phyloP scores from a whole-genome alignment of 2,888 invertebrate species.

The Phaonia tiefii region DNA sequence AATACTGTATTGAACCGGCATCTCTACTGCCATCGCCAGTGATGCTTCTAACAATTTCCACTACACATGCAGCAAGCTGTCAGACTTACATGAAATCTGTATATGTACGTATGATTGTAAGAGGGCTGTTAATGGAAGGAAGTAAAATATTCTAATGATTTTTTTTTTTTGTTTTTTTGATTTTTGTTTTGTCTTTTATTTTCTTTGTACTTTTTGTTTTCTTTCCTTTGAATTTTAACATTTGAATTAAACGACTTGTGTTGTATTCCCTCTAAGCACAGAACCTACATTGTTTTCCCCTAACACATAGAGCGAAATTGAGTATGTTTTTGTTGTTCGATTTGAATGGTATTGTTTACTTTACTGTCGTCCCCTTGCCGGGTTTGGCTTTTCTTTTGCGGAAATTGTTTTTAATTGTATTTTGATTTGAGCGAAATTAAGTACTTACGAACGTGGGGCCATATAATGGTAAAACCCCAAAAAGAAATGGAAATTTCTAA shows the following conservation, averaged over 20 bases:
- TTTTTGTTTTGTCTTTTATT: background rate
- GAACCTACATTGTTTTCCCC: background rate
- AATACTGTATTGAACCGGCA: no score
- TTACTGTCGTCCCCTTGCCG: no score
- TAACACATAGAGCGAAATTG: background rate
- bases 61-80: background rate
- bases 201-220: background rate
- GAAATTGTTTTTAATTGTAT: constrained; percentile 67
- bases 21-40: no score
- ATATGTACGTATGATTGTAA: no score
- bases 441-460: background rate
- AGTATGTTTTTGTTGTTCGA: constrained; percentile 9
- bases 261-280: constrained; percentile 9
- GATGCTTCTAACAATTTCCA: background rate
- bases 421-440: constrained; percentile 56
- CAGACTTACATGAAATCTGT: no score
- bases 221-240: constrained; percentile 14
- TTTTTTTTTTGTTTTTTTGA: background rate
- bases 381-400: constrained; percentile 32
- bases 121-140: constrained; percentile 26
- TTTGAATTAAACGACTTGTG: constrained; percentile 31
- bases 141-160: constrained; percentile 15
- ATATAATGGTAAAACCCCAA: no score
- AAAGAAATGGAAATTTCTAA: no score
- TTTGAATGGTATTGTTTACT: no score